Evolutionary conservation across 2,113 vertebrate genomes (phyloP), one percentile per base, ranked within the genome.

Genomic region (Hepsetus odoe): DNA sequence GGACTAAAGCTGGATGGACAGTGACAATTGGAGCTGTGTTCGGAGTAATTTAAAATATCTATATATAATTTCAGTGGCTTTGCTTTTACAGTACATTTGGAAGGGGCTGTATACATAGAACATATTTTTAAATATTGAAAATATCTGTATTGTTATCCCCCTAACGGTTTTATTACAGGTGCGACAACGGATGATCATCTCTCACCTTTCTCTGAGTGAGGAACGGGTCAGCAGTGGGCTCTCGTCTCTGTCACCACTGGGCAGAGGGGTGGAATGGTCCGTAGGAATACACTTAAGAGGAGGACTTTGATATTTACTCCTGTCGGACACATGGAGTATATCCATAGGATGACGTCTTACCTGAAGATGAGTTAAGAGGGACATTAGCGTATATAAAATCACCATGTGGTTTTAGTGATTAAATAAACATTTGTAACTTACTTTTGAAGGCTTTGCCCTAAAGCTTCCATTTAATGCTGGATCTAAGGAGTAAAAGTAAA

Each of bases 181-280:
- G 42, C 2, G 14, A 51, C n/a, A n/a, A n/a, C n/a, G n/a, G n/a
- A n/a, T n/a, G 44, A 11, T 12, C 51, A 49, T 42, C 28, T 62
- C 55, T n/a, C 91, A 98, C 97, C 97, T 95, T 87, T 98, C 94
- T 87, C 91, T 93, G 80, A 97, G 94, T 88, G 96, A 95, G 40
- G 87, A 89, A 70, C 86, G 88, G 69, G 85, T 90, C 77, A 94
- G 86, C 75, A 93, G 88, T 75, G 92, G 92, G 78, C 90, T 95
- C 10, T 11, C 82, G n/a, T 32, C 73, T 55, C 46, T 24, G 82
- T 86, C 86, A 79, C 82, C 87, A 40, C 86, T 94, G 76, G 82
- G 83, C 24, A 85, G 80, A 61, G 87, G 85, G 85, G 88, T 85
- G 49, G 93, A 92, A 70, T 6, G 81, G 71, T 75, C 77, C 33